Evolutionary conservation across 2,888 invertebrate species (phyloP), one percentile per base, ranked within the genome.

Genomic region (Keiferia lycopersicella): DNA sequence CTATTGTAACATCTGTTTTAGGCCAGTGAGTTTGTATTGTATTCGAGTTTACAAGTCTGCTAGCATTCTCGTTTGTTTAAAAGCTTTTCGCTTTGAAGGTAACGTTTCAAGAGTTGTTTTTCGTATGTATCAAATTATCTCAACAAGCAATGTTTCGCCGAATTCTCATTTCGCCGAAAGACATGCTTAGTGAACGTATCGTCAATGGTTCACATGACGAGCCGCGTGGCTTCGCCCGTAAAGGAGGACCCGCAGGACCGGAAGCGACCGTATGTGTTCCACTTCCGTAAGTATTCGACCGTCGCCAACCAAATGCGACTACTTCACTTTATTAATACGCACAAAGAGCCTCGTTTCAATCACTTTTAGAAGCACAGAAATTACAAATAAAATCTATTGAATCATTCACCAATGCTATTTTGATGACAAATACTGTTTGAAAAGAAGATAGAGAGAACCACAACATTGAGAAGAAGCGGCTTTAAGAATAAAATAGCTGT

Each of bases 231-330:
- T 41, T 14, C 3, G 41, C 1, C 41, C 14, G 41, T 41, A n/a
- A 41, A 41, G 41, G 41, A 41, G 41, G n/a, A 41, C 14, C 69
- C 66, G 68, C 70, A 67, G 71, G 68, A 68, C 73, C 75, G 81
- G 81, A 82, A 81, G 71, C 69, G 79, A 71, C 68, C 66, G 73
- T 69, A 73, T 65, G 75, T 71, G 71, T 78, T 74, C 67, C 69
- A 76, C 78, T 78, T 82, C 82, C 81, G 78, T 76, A 76, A 81
- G 82, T 77, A 79, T 80, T 77, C 73, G 73, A 72, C 64, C 67
- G 68, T 57, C 38, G 45, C 48, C 41, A 45, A 60, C 53, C 53
- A 53, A 26, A 65, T 65, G 60, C 56, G 53, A 16, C 39, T n/a
- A 58, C 22, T 56, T n/a, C 2, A 26, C 20, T 22, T 51, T 12